Evolutionary conservation across 1,140 invertebrate genomes (phyloP).

Genomic region (Vollenhovia emeryi): DNA sequence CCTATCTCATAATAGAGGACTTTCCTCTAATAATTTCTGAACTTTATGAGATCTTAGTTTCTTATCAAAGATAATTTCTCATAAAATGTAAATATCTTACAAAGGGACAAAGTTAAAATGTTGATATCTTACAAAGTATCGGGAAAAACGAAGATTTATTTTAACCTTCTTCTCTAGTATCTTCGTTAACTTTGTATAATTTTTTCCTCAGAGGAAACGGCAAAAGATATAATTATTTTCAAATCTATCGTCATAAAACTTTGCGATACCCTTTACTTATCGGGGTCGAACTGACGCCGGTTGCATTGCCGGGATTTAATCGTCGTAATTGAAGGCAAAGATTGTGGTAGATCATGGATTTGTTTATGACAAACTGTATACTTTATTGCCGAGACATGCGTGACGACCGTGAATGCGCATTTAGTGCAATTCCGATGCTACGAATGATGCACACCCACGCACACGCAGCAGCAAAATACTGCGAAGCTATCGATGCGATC

Average conservation of each 20-base stretch:
- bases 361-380: background rate
- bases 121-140: background rate
- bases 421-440: background rate
- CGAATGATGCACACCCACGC: background rate
- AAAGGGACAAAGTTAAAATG: background rate
- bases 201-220: background rate
- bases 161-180: background rate
- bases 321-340: background rate
- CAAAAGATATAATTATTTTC: constrained; percentile 17
- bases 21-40: too few species aligned
- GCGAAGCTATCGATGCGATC: background rate
- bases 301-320: background rate
- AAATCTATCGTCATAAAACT: background rate
- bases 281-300: background rate
- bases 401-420: background rate
- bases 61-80: background rate
- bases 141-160: background rate
- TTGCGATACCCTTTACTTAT: background rate
- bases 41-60: background rate
- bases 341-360: background rate
- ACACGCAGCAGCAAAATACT: background rate
- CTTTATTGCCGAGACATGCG: background rate
- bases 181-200: background rate
- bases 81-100: constrained; percentile 3
- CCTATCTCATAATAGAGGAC: too few species aligned